A percentile compares a stretch with the other conserved stretches of the same genome.
Evolutionary conservation across 2,797 vertebrate species (phyloP).

Genomic region (Gambelia wislizenii): DNA sequence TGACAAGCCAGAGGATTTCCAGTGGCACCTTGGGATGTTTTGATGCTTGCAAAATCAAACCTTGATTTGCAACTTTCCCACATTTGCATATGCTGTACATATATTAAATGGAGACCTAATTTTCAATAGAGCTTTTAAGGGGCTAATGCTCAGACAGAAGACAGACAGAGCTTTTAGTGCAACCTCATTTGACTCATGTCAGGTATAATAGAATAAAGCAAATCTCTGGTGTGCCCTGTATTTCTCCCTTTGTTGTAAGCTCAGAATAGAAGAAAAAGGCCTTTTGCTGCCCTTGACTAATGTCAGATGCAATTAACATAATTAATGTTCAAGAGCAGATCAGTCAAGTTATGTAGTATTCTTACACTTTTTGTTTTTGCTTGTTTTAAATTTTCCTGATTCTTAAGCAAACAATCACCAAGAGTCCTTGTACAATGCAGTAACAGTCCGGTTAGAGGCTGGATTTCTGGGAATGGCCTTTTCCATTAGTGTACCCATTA

Average conservation of each 20-base stretch:
- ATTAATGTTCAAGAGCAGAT: slow-evolving; percentile 54
- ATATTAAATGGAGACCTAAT: background rate
- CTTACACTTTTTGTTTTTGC: slow-evolving; percentile 48
- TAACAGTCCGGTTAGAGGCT: background rate
- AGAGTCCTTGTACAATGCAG: slow-evolving; percentile 6
- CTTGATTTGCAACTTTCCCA: background rate
- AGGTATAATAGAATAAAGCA: slow-evolving; percentile 47
- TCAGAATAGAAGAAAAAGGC: slow-evolving; percentile 50
- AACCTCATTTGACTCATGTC: slow-evolving; percentile 59
- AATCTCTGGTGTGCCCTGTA: slow-evolving; percentile 45
- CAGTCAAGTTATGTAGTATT: slow-evolving; percentile 54
- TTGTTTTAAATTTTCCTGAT: slow-evolving; percentile 3
- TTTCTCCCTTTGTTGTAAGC: slow-evolving; percentile 44
- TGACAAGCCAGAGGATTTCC: background rate
- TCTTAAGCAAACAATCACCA: slow-evolving; percentile 14
- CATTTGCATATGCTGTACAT: background rate
- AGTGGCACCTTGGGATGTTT: background rate
- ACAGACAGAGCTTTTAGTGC: slow-evolving; percentile 43
- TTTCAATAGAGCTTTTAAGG: slow-evolving; percentile 53
- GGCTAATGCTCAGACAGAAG: slow-evolving; percentile 43
- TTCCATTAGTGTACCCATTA: background rate
- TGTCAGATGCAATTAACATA: slow-evolving; percentile 62
- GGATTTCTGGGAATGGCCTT: background rate
- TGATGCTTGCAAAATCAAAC: background rate
- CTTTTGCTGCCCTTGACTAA: slow-evolving; percentile 47